Conservation (phyloP, 2,113 vertebrate genomes). For the Tapirus terrestris region DNA sequence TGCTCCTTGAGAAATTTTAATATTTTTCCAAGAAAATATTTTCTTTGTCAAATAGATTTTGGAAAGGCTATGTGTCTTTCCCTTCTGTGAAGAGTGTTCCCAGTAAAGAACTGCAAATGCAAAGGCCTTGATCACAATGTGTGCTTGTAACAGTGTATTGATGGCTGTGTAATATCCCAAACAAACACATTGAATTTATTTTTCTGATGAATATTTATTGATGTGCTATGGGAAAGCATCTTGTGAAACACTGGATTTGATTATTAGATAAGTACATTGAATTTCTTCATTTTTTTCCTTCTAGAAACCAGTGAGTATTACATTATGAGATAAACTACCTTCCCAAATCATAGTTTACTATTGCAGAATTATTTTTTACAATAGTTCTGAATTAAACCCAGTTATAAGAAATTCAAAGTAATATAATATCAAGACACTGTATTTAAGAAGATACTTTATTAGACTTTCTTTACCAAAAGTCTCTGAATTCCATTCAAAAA, state of each 20-base stretch:
- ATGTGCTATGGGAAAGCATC: background rate
- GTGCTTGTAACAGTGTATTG: background rate
- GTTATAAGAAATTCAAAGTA: background rate
- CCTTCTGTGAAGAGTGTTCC: background rate
- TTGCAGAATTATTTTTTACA: background rate
- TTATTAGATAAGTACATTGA: background rate
- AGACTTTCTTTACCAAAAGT: background rate
- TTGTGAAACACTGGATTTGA: background rate
- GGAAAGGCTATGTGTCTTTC: background rate
- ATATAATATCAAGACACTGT: background rate
- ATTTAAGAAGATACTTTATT: background rate
- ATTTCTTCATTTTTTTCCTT: background rate
- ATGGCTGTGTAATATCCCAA: background rate
- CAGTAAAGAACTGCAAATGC: background rate
- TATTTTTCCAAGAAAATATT: background rate
- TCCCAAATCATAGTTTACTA: background rate
- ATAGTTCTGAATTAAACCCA: background rate
- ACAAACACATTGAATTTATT: background rate
- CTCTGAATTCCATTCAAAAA: background rate
- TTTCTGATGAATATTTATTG: conserved; percentile 49
- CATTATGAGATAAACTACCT: background rate
- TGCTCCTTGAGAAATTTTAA: conserved; percentile 2
- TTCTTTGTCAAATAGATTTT: conserved; percentile 48
- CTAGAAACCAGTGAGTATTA: background rate
- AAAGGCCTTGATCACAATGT: background rate